Evolutionary conservation across 2,113 vertebrate genomes (phyloP), one percentile per base, ranked within the genome.

Genomic region (Sterrhoptilus dennistouni): DNA sequence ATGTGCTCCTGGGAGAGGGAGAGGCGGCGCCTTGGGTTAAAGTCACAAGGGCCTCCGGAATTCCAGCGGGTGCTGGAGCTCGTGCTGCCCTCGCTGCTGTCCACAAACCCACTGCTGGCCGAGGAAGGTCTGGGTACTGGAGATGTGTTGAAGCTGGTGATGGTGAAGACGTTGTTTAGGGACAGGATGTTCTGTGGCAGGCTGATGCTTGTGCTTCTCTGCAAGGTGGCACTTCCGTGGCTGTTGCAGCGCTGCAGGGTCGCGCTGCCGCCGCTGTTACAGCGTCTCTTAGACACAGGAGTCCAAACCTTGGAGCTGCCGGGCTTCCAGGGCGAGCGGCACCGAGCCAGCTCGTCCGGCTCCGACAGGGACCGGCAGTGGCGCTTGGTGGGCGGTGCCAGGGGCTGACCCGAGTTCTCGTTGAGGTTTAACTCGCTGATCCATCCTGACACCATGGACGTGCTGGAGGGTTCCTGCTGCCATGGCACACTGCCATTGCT

Each of bases 1-100:
- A 98, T 98, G 92, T 97, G 97, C 96, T 98, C 98, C 97, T 98
- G 98, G 5, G 98, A 98, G 27, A 98, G 97, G 42, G 98, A 98
- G 57, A 98, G 97, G 77, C 98, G 97, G 47, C 98, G 97, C 60
- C 97, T 94, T 25, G 97, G 97, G 74, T 97, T 95, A 94, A 97
- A 97, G 33, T 92, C 91, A 83, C 95, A 92, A 90, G 97, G 96
- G 45, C 94, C 97, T 5, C 56, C 76, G 0, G 97, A 97, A 75
- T 93, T 92, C 97, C 98, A 95, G 61, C 96, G 95, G 24, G 83
- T 90, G 50, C 97, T 95, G 0, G 96, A 96, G 86, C 87, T 87
- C 5, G 93, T 92, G 91, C 97, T 98, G 72, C 97, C 96, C 95
- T 98, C 98, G 1, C 97, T 97, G 87, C 97, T 87, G 75, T 98